These are phyloP conservation scores for Stenopsyche tienmushanensis DNA, from an alignment of 1,140 invertebrate genomes.

Conservation along the genomic window DNA sequence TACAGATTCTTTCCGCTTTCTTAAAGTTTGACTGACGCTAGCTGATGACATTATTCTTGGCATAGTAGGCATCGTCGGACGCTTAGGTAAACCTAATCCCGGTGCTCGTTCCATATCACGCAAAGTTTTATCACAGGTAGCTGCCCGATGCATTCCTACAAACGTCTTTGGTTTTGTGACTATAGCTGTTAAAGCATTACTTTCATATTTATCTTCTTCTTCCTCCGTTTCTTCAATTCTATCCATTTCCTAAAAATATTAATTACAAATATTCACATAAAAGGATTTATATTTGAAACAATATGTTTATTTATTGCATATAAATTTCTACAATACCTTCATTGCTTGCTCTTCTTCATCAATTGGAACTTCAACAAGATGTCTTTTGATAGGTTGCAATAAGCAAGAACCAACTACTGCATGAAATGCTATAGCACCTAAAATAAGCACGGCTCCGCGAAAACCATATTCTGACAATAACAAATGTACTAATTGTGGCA, in stretches of 20 bases:
- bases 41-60: conserved; percentile 58
- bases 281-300: not conserved
- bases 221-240: conserved; percentile 61
- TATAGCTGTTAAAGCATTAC: conserved; percentile 50
- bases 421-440: conserved; percentile 67
- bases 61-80: conserved; percentile 53
- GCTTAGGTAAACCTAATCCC: conserved; percentile 47
- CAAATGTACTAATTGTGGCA: conserved; percentile 68
- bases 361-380: conserved; percentile 60
- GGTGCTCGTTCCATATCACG: conserved; percentile 54
- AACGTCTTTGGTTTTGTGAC: conserved; percentile 49
- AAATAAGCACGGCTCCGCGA: conserved; percentile 64
- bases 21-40: conserved; percentile 52
- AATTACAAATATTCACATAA: not conserved
- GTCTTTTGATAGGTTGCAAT: conserved; percentile 67
- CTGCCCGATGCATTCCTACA: conserved; percentile 50
- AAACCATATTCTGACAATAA: conserved; percentile 63
- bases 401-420: conserved; percentile 65
- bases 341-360: conserved; percentile 60
- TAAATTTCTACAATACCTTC: conserved; percentile 44
- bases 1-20: conserved; percentile 63
- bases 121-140: conserved; percentile 56
- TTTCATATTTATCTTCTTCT: conserved; percentile 54
- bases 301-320: conserved; percentile 6
- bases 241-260: conserved; percentile 59